A percentile compares a stretch with the other conserved stretches of the same genome.
These are phyloP conservation scores for Thumatha senex DNA, from an alignment of 2,888 invertebrate genomes.

Conservation along the genomic window DNA sequence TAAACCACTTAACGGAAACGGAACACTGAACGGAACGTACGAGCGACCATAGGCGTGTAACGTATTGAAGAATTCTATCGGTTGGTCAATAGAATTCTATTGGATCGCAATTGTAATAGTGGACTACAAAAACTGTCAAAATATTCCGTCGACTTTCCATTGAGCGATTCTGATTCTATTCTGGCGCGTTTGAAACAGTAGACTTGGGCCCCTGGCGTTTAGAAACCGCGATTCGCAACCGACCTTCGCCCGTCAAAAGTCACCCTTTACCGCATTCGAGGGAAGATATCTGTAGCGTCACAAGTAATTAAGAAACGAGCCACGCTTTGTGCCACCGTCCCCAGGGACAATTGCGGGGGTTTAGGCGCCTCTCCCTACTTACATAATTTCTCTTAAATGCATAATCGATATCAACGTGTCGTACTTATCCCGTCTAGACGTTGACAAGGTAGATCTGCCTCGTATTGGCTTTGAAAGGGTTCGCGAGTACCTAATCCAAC, in stretches of 20 bases:
- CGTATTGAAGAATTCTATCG: too few species aligned
- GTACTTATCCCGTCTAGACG: slow-evolving; percentile 65
- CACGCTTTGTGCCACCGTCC: slow-evolving; percentile 56
- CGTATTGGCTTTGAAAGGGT: slow-evolving; percentile 54
- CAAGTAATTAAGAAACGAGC: slow-evolving; percentile 76
- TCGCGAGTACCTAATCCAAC: slow-evolving; percentile 30
- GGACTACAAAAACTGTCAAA: too few species aligned
- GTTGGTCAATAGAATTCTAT: too few species aligned
- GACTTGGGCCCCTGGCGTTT: too few species aligned
- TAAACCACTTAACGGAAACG: too few species aligned
- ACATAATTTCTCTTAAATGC: slow-evolving; percentile 75
- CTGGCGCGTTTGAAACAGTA: too few species aligned
- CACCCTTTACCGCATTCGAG: slow-evolving; percentile 58
- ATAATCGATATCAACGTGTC: slow-evolving; percentile 76
- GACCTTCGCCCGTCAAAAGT: slow-evolving; percentile 39
- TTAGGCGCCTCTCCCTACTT: slow-evolving; percentile 63
- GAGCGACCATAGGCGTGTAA: too few species aligned
- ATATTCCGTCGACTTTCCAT: too few species aligned
- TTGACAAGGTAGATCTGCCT: slow-evolving; percentile 51
- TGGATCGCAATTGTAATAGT: too few species aligned
- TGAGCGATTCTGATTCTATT: too few species aligned
- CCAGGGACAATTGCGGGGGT: slow-evolving; percentile 47
- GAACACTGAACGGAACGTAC: too few species aligned
- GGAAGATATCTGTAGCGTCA: slow-evolving; percentile 67
- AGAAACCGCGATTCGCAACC: too few species aligned